phyloP scores from a whole-genome alignment of 2,113 vertebrate genomes.

The Pitta sordida region DNA sequence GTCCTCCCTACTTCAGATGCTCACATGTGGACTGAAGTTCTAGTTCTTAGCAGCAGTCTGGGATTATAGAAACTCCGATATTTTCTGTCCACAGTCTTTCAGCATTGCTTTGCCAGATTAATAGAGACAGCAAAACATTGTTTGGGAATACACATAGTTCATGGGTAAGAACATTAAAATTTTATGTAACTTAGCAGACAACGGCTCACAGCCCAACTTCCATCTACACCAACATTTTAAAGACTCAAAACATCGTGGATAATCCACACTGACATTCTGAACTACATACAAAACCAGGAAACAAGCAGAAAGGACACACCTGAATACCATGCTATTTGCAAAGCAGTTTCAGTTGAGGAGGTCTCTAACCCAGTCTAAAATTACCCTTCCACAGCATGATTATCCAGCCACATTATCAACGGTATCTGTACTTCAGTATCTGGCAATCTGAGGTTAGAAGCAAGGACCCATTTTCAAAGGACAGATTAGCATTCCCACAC shows the following conservation, averaged over 20 bases:
- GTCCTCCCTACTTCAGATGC: neutral
- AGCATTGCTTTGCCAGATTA: neutral
- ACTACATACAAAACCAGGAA: neutral
- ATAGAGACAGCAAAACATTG: neutral
- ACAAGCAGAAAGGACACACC: neutral
- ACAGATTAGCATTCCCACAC: slow-evolving; percentile 46
- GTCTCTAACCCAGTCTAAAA: neutral
- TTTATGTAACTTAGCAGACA: neutral
- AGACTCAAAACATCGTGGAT: neutral
- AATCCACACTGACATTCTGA: neutral
- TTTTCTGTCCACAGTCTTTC: neutral
- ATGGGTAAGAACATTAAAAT: neutral
- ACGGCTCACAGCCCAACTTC: neutral
- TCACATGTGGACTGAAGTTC: fast-evolving
- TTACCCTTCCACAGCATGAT: neutral
- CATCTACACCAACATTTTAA: neutral
- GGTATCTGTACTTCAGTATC: neutral
- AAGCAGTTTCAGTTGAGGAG: neutral
- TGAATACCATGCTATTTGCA: neutral
- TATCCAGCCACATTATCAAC: neutral
- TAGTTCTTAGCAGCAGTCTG: neutral
- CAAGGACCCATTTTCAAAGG: neutral
- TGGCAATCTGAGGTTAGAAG: neutral
- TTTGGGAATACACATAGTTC: neutral
- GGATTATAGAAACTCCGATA: neutral